Conservation (phyloP, 2,888 invertebrate genomes). For the Rotaria macrura region DNA sequence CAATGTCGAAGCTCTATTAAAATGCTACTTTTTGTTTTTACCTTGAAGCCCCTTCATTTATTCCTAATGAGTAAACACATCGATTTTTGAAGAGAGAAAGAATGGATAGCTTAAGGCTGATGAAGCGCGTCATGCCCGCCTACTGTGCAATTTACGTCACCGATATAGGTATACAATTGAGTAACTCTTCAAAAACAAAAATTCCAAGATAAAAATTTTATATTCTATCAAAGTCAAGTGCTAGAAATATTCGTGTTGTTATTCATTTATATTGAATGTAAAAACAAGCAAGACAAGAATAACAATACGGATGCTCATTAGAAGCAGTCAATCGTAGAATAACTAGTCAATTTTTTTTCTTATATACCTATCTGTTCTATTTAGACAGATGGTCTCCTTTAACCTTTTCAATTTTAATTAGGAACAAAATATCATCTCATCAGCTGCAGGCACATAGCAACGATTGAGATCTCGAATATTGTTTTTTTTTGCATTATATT, state of each 20-base stretch:
- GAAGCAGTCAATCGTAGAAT: not conserved
- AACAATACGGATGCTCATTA: not conserved
- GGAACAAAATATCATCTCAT: not conserved
- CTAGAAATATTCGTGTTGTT: not conserved
- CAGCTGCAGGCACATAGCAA: not conserved
- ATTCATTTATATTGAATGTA: not conserved
- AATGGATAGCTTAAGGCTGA: not conserved
- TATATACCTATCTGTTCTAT: not conserved
- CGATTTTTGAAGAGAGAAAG: not conserved
- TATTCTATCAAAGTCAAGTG: not conserved
- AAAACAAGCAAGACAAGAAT: not conserved
- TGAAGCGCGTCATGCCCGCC: not conserved
- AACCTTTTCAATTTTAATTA: not conserved
- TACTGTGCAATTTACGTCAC: not conserved
- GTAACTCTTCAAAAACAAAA: not conserved
- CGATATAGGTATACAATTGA: not conserved
- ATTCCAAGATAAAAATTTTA: not conserved
- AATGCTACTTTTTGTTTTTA: not conserved
- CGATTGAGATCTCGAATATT: not conserved
- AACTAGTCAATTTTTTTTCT: not conserved
- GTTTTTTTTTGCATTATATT: not conserved
- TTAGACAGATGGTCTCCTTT: not conserved
- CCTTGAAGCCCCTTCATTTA: not conserved
- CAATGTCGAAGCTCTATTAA: not conserved
- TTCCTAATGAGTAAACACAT: not conserved